Conservation (phyloP, 2,113 vertebrate species). For the Tetrax tetrax region DNA sequence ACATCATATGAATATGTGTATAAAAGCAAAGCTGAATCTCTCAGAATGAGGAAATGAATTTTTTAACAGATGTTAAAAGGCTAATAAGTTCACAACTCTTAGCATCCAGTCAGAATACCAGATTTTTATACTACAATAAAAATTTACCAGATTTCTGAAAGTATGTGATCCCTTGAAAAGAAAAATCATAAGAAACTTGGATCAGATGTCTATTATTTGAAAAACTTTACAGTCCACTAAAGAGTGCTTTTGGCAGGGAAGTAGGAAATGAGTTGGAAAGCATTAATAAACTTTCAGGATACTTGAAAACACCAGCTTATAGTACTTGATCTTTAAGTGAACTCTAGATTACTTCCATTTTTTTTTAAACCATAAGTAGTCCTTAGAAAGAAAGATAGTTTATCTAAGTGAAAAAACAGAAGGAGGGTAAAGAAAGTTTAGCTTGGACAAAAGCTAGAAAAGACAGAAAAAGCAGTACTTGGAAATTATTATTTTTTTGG, state of each 20-base stretch:
- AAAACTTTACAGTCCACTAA: constrained; percentile 61
- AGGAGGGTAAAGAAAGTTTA: not conserved
- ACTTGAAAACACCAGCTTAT: constrained; percentile 55
- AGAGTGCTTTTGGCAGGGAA: constrained; percentile 66
- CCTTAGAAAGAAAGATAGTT: not conserved
- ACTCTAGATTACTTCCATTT: not conserved
- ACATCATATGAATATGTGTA: not conserved
- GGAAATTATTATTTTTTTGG: not conserved
- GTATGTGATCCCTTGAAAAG: constrained; percentile 41
- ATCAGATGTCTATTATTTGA: constrained; percentile 61
- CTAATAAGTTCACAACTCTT: constrained; percentile 40
- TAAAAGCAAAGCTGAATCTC: not conserved
- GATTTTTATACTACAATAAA: constrained; percentile 60
- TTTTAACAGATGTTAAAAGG: constrained; percentile 50
- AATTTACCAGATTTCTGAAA: constrained; percentile 52
- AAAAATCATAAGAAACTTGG: constrained; percentile 51
- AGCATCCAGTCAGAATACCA: constrained; percentile 11
- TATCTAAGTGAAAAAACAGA: not conserved
- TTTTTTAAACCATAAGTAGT: not conserved
- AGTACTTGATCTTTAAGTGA: constrained; percentile 54
- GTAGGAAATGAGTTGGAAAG: constrained; percentile 70
- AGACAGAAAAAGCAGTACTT: not conserved
- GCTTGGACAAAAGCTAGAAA: not conserved
- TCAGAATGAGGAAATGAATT: constrained; percentile 56
- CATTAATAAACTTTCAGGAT: constrained; percentile 67